phyloP scores from a whole-genome alignment of 1,140 invertebrate genomes.

The Bradysia coprophila region DNA sequence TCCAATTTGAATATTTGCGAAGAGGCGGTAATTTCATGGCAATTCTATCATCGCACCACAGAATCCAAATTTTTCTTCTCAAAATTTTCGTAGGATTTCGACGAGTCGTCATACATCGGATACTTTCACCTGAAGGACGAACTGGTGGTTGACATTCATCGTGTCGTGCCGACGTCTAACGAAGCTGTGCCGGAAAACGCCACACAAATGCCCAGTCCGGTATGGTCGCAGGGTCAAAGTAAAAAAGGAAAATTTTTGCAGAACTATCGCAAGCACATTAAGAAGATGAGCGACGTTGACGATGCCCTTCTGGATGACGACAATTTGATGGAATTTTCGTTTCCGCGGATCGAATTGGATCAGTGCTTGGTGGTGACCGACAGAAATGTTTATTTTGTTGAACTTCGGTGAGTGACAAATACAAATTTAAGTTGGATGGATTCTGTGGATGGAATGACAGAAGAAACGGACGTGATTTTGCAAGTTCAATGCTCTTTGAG shows the following conservation, averaged over 20 bases:
- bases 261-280: neutral
- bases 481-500: too few species aligned
- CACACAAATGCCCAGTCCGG: conserved; percentile 29
- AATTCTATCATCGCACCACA: too few species aligned
- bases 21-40: conserved; percentile 15
- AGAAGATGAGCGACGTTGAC: neutral
- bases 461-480: too few species aligned
- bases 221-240: conserved; percentile 21
- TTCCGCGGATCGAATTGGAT: conserved; percentile 28
- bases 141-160: conserved; percentile 18
- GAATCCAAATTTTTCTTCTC: conserved; percentile 1
- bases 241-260: too few species aligned
- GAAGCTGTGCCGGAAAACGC: conserved; percentile 7
- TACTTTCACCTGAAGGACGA: conserved; percentile 31
- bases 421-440: too few species aligned
- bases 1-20: conserved; percentile 16
- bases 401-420: conserved; percentile 40
- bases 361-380: conserved; percentile 54
- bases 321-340: conserved; percentile 20
- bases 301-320: conserved; percentile 12
- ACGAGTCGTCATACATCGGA: conserved; percentile 29
- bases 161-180: conserved; percentile 7
- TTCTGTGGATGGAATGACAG: too few species aligned
- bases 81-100: conserved; percentile 30
- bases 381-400: conserved; percentile 43